A percentile compares a stretch with the other conserved stretches of the same genome.
Conservation (phyloP, 2,113 vertebrate genomes). For the Tupaia tana region DNA sequence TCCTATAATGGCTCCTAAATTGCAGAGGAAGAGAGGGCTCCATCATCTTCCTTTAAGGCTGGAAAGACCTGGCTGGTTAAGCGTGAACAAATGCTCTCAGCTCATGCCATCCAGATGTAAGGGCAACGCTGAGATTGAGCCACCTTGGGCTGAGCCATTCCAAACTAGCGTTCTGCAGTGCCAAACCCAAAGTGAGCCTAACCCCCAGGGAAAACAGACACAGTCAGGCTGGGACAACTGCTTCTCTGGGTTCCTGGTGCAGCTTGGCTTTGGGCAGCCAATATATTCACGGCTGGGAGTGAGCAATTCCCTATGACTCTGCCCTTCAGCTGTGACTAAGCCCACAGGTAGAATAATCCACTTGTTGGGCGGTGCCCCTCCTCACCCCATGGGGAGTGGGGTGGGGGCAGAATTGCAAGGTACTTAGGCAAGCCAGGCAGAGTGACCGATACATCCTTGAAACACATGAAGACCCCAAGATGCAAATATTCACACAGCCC, state of each 20-base stretch:
- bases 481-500: fast-evolving
- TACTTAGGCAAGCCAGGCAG: not conserved
- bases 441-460: fast-evolving
- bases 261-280: not conserved
- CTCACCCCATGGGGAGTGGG: fast-evolving
- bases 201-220: not conserved
- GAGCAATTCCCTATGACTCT: not conserved
- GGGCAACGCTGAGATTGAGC: not conserved
- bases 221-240: not conserved
- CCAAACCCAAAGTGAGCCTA: not conserved
- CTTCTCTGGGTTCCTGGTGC: not conserved
- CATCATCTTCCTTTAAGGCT: not conserved
- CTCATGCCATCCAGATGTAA: not conserved
- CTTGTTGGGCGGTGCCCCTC: no score
- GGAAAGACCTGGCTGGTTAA: not conserved
- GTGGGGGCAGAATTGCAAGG: not conserved
- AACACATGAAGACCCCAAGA: not conserved
- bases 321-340: not conserved
- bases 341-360: not conserved
- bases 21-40: not conserved
- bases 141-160: not conserved
- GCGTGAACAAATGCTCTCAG: not conserved
- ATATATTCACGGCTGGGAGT: not conserved
- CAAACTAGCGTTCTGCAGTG: not conserved
- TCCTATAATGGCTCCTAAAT: not conserved